Evolutionary conservation across 2,888 invertebrate species (phyloP).

Genomic region (Nipponacmea schrenckii): DNA sequence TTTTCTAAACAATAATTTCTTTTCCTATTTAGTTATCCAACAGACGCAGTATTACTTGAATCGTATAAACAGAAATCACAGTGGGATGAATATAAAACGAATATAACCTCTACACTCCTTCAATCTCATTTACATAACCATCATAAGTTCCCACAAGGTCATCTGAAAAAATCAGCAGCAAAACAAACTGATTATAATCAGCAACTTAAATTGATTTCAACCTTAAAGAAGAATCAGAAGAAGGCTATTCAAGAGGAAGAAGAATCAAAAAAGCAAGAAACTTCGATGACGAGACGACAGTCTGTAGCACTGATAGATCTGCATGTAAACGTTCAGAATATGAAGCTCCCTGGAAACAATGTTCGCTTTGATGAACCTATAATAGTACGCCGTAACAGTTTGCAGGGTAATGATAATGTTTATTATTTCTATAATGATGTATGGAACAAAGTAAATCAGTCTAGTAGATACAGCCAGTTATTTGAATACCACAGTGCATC

Average conservation of each 20-base stretch:
- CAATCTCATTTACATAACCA: background rate
- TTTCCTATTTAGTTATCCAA: slow-evolving; percentile 37
- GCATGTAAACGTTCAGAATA: background rate
- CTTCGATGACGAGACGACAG: background rate
- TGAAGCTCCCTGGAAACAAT: background rate
- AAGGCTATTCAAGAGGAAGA: background rate
- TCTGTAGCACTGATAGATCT: background rate
- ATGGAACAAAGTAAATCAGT: no score
- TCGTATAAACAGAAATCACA: slow-evolving; percentile 41
- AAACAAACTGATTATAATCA: background rate
- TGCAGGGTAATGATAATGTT: no score
- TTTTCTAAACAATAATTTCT: no score
- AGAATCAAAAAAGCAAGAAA: background rate
- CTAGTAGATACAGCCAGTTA: no score
- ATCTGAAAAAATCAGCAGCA: background rate
- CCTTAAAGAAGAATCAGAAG: background rate
- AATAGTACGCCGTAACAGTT: background rate
- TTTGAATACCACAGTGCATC: no score
- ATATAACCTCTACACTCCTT: slow-evolving; percentile 4
- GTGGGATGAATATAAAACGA: slow-evolving; percentile 48
- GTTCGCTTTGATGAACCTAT: background rate
- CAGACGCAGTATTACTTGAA: slow-evolving; percentile 39
- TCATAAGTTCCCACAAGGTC: background rate
- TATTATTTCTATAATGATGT: no score
- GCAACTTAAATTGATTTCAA: background rate